A percentile compares a stretch with the other conserved stretches of the same genome.
These are phyloP conservation scores for Drosophila pandora DNA, from an alignment of 1,140 invertebrate species.

Conservation along the genomic window DNA sequence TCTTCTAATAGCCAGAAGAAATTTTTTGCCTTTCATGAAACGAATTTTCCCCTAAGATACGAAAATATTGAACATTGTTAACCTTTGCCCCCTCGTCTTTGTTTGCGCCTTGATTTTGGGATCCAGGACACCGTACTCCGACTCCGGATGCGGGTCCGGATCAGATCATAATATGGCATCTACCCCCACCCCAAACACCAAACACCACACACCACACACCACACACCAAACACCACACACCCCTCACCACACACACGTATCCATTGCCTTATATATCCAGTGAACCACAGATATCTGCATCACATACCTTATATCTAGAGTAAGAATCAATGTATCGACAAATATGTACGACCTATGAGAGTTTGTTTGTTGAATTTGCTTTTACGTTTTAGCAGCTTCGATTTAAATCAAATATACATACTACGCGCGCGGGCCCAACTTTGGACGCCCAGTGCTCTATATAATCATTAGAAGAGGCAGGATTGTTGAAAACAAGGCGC, in stretches of 20 bases:
- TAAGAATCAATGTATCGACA: slow-evolving; percentile 52
- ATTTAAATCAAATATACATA: slow-evolving; percentile 80
- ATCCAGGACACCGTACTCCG: background rate
- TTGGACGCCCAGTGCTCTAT: slow-evolving; percentile 52
- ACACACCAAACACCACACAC: slow-evolving; percentile 9
- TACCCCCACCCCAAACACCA: background rate
- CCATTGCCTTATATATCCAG: slow-evolving; percentile 76
- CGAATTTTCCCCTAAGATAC: slow-evolving; percentile 45
- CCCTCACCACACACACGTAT: slow-evolving; percentile 25
- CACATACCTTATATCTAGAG: slow-evolving; percentile 50
- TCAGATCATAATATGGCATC: slow-evolving; percentile 17
- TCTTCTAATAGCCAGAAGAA: slow-evolving; percentile 36
- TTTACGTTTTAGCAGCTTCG: slow-evolving; percentile 78
- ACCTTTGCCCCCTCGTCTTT: slow-evolving; percentile 21
- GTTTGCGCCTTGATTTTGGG: slow-evolving; percentile 1
- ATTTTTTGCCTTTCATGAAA: slow-evolving; percentile 53
- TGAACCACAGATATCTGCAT: slow-evolving; percentile 49
- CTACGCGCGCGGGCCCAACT: slow-evolving; percentile 27
- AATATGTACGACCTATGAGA: slow-evolving; percentile 30
- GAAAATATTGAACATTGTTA: slow-evolving; percentile 41
- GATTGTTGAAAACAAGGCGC: slow-evolving; percentile 32
- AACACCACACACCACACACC: background rate
- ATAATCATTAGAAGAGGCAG: slow-evolving; percentile 64
- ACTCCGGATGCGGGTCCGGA: slow-evolving; percentile 4
- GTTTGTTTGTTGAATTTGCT: slow-evolving; percentile 81